These are phyloP conservation scores for Drosophila kambysellisi DNA, from an alignment of 2,888 invertebrate species.

Conservation along the genomic window DNA sequence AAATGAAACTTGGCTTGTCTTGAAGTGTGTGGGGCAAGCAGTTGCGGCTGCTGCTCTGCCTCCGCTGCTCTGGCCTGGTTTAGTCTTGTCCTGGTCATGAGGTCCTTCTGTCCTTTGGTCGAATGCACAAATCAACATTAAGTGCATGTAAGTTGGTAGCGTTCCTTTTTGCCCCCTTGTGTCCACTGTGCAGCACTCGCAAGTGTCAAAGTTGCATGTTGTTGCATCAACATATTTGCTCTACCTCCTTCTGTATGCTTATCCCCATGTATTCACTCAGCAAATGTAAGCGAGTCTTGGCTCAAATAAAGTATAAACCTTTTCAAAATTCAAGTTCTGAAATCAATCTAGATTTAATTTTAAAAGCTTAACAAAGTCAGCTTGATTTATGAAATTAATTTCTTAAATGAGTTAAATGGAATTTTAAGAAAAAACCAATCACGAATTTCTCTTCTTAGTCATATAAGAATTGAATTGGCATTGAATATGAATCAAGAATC, in stretches of 20 bases:
- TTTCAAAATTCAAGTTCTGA: background rate
- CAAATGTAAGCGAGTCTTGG: background rate
- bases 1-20: constrained; percentile 67
- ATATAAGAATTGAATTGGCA: background rate
- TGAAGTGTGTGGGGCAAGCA: constrained; percentile 42
- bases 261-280: constrained; percentile 2
- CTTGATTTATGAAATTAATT: background rate
- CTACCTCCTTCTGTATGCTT: constrained; percentile 16
- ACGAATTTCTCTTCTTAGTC: background rate
- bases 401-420: background rate
- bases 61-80: constrained; percentile 16
- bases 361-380: no score
- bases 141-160: constrained; percentile 62
- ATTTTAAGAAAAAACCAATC: no score
- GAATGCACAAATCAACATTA: constrained; percentile 76
- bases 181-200: constrained; percentile 25
- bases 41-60: constrained; percentile 28
- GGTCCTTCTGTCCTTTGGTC: constrained; percentile 42
- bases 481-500: background rate
- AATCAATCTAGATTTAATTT: no score
- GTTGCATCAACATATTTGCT: constrained; percentile 73
- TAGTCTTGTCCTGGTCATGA: constrained; percentile 27
- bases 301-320: background rate
- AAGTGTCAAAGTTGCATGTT: constrained; percentile 77
- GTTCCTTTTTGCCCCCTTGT: background rate